Evolutionary conservation across 1,140 invertebrate species (phyloP).

Genomic region (Pseudomyrmex pallidus): DNA sequence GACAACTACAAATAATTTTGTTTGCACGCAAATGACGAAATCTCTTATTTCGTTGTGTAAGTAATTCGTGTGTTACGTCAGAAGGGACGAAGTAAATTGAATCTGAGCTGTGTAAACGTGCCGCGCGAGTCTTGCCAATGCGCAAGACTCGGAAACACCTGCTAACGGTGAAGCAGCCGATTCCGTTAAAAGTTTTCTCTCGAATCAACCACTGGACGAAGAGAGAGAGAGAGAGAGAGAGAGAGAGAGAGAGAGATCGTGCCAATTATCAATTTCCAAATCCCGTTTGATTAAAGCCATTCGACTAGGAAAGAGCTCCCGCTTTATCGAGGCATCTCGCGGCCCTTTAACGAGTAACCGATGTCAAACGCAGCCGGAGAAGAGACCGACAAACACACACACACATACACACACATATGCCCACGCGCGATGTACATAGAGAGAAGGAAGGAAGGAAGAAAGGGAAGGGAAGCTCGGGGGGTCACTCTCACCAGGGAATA

Average conservation of each 20-base stretch:
- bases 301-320: conserved; percentile 70
- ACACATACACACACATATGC: not conserved
- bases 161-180: not conserved
- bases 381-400: conserved; percentile 56
- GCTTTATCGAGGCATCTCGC: conserved; percentile 75
- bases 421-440: conserved; percentile 34
- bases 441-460: conserved; percentile 38
- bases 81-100: conserved; percentile 1
- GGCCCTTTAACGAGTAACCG: conserved; percentile 74
- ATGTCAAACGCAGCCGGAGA: conserved; percentile 75
- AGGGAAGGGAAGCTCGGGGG: conserved; percentile 59
- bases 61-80: not conserved
- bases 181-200: conserved; percentile 44
- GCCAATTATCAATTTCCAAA: conserved; percentile 73
- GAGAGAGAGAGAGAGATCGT: conserved; percentile 36
- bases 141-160: conserved; percentile 1
- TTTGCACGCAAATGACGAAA: not conserved
- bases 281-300: conserved; percentile 73
- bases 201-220: not conserved
- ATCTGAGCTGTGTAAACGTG: not conserved
- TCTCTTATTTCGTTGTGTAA: not conserved
- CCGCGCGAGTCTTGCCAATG: conserved; percentile 2
- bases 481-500: conserved; percentile 73
- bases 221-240: conserved; percentile 5
- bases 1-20: not conserved